Evolutionary conservation across 1,140 invertebrate genomes (phyloP).

Genomic region (Drosophila ogumai): DNA sequence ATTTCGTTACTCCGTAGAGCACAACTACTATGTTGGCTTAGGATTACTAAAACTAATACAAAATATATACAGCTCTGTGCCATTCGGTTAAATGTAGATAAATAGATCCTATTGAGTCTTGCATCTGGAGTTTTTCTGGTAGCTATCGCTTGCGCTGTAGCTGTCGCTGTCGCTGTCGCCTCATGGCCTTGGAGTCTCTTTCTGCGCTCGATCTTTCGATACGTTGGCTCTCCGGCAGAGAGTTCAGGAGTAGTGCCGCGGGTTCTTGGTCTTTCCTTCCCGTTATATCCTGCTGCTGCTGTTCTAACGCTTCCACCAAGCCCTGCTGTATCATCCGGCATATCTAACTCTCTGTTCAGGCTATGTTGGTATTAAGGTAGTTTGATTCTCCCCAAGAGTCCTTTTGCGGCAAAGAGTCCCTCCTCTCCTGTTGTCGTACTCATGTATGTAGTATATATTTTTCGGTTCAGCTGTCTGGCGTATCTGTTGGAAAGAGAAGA

Average conservation of each 20-base stretch:
- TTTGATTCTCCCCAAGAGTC: constrained; percentile 39
- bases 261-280: neutral
- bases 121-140: constrained; percentile 48
- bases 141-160: constrained; percentile 26
- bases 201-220: constrained; percentile 21
- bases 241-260: neutral
- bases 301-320: constrained; percentile 4
- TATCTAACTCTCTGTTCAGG: constrained; percentile 54
- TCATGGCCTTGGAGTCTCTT: constrained; percentile 20
- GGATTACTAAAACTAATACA: constrained; percentile 78
- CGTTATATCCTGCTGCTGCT: constrained; percentile 18
- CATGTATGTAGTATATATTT: constrained; percentile 52
- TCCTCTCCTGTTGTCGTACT: constrained; percentile 42
- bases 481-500: constrained; percentile 18
- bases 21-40: constrained; percentile 66
- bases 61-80: constrained; percentile 79
- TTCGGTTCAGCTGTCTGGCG: constrained; percentile 21
- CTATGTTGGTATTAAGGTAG: constrained; percentile 43
- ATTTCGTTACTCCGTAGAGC: constrained; percentile 49
- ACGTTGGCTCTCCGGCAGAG: constrained; percentile 17
- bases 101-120: constrained; percentile 72
- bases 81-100: constrained; percentile 75
- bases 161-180: constrained; percentile 2
- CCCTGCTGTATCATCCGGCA: constrained; percentile 28
- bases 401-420: constrained; percentile 30